These are phyloP conservation scores for Picus viridis DNA, from an alignment of 2,797 vertebrate genomes.

Conservation along the genomic window DNA sequence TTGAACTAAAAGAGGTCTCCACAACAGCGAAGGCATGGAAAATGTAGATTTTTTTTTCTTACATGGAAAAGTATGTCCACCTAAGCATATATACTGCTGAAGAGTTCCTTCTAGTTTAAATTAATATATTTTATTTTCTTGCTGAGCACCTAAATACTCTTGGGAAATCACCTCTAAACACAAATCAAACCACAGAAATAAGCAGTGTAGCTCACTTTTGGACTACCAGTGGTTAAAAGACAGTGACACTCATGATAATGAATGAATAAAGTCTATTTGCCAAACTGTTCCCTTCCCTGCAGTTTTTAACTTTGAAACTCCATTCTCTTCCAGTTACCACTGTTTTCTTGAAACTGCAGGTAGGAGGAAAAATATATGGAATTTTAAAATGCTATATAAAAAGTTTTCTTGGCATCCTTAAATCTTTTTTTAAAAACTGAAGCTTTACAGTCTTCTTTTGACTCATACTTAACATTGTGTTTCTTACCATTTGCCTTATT, in stretches of 20 bases:
- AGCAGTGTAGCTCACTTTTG: background rate
- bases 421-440: background rate
- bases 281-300: background rate
- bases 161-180: background rate
- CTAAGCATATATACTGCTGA: background rate
- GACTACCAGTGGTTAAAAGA: background rate
- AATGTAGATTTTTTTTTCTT: background rate
- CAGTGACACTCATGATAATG: rapidly evolving
- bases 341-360: background rate
- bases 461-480: background rate
- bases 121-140: background rate
- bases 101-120: background rate
- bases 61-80: background rate
- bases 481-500: conserved; percentile 97
- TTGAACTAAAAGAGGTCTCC: background rate
- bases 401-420: background rate
- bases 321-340: background rate
- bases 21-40: background rate
- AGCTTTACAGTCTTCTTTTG: background rate
- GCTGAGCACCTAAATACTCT: background rate
- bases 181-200: background rate
- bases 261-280: background rate
- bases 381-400: background rate
- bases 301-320: background rate
- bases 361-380: background rate